Evolutionary conservation across 2,797 vertebrate species (phyloP), one percentile per base, ranked within the genome.

Genomic region (Gymnoscopelus braueri): DNA sequence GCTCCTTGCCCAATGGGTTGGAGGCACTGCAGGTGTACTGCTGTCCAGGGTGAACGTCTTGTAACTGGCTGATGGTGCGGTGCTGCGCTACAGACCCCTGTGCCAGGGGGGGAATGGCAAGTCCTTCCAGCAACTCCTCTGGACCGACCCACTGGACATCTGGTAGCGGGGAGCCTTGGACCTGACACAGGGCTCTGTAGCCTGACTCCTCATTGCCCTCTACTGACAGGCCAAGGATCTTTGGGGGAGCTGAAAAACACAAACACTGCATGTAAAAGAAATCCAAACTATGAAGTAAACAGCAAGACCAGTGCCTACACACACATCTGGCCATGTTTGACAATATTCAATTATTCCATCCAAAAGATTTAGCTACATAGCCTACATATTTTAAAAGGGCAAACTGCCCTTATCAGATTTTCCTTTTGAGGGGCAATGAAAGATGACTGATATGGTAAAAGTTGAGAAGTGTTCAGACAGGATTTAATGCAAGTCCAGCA

Each of bases 1-100:
- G 95, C 0, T 95, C 95, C 48, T 80, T 93, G 29, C 97, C 97
- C 0, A 96, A 90, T 11, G 93, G 95, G 87, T 98, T 99, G 78
- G 93, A 84, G 3, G 96, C 95, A 0, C 89, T 92, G 65, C 97
- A 99, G 50, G 94, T 97, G 91, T 98, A 98, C 50, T 95, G 96
- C 3, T 93, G 95, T 0, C 95, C 96, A 0, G 92, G 91, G 8
- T 79, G 86, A 75, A 98, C 86, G 9, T 89, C 91, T 0, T 49
- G 88, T 62, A 98, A 92, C 84, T 95, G 95, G 54, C 90, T 94
- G 53, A 93, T 92, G 57, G 94, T 84, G 0, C 89, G 94, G 81
- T 93, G 93, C 61, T 67, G 82, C 1, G 63, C 2, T 0, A 39
- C 3, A 0, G 73, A 78, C 14, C 23, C 89, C 59, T 87, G 89